phyloP scores from a whole-genome alignment of 37 sponge, comb jelly and placozoan species.

The Amphimedon queenslandica region DNA sequence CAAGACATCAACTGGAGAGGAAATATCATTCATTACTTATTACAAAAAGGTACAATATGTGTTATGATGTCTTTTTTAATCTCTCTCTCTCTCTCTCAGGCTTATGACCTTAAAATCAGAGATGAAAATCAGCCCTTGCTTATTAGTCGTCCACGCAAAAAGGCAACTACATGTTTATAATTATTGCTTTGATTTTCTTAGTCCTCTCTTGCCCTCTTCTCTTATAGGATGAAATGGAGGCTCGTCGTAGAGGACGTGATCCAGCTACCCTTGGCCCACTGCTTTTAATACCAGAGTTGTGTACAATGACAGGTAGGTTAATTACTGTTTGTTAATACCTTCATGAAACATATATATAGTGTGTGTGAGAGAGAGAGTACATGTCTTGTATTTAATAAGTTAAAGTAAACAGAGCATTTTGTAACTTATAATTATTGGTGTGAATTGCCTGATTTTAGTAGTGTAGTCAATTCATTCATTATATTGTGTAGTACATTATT shows the following conservation, averaged over 20 bases:
- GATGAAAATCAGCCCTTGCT: slow-evolving; percentile 87
- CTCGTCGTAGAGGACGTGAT: slow-evolving; percentile 38
- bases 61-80: too few relatives aligned
- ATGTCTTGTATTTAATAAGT: too few relatives aligned
- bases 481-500: too few relatives aligned
- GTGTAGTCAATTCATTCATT: too few relatives aligned
- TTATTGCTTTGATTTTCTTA: not conserved
- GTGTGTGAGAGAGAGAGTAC: too few relatives aligned
- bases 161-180: not conserved
- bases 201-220: not conserved
- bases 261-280: slow-evolving; percentile 43
- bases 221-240: not conserved
- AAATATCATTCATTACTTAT: slow-evolving; percentile 73
- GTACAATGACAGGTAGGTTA: slow-evolving; percentile 78
- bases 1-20: slow-evolving; percentile 32
- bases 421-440: too few relatives aligned
- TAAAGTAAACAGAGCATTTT: too few relatives aligned
- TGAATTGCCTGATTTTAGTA: too few relatives aligned
- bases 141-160: slow-evolving; percentile 63
- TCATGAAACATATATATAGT: too few relatives aligned
- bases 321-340: too few relatives aligned
- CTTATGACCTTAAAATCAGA: slow-evolving; percentile 55
- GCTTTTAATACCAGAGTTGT: slow-evolving; percentile 87
- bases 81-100: too few relatives aligned
- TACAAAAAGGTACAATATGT: slow-evolving; percentile 77